Evolutionary conservation across 2,888 invertebrate genomes (phyloP).

Genomic region (Eristalis arbustorum): DNA sequence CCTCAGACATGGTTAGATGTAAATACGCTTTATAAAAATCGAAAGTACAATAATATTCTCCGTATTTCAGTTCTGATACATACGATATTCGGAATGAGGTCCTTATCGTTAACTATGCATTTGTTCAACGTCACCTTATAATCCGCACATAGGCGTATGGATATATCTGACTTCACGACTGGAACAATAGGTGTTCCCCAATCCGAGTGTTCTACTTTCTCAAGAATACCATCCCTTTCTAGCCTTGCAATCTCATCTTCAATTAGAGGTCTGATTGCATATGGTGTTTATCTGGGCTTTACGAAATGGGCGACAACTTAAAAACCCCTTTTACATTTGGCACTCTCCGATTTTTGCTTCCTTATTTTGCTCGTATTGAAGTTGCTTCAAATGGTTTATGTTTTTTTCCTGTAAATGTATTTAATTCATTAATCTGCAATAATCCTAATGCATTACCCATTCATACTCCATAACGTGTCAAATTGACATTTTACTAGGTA

Average conservation of each 20-base stretch:
- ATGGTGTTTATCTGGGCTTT: slow-evolving; percentile 36
- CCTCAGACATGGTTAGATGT: slow-evolving; percentile 21
- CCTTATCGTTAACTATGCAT: no score
- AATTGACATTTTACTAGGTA: slow-evolving; percentile 24
- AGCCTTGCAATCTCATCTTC: slow-evolving; percentile 28
- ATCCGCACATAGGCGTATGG: slow-evolving; percentile 21
- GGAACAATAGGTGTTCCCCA: slow-evolving; percentile 43
- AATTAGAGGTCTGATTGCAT: slow-evolving; percentile 26
- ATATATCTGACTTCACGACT: slow-evolving; percentile 20
- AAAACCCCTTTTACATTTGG: slow-evolving; percentile 24
- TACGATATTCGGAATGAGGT: slow-evolving; percentile 5
- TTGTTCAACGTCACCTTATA: slow-evolving; percentile 38
- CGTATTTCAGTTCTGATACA: slow-evolving; percentile 16
- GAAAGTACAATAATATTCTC: slow-evolving; percentile 22
- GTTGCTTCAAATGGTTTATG: slow-evolving; percentile 3
- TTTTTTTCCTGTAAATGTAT: slow-evolving; percentile 3
- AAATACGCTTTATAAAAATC: slow-evolving; percentile 27
- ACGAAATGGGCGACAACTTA: slow-evolving; percentile 22
- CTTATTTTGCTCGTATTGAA: slow-evolving; percentile 13
- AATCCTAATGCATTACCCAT: slow-evolving; percentile 13
- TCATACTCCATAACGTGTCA: slow-evolving; percentile 20
- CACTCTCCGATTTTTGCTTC: slow-evolving; percentile 37
- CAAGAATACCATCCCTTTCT: slow-evolving; percentile 14
- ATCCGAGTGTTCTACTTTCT: slow-evolving; percentile 18
- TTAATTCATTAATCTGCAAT: slow-evolving; percentile 14